Percentiles rank a stretch among this genome's conserved stretches.
Conservation (phyloP, 2,888 invertebrate species). For the Latrodectus elegans region DNA sequence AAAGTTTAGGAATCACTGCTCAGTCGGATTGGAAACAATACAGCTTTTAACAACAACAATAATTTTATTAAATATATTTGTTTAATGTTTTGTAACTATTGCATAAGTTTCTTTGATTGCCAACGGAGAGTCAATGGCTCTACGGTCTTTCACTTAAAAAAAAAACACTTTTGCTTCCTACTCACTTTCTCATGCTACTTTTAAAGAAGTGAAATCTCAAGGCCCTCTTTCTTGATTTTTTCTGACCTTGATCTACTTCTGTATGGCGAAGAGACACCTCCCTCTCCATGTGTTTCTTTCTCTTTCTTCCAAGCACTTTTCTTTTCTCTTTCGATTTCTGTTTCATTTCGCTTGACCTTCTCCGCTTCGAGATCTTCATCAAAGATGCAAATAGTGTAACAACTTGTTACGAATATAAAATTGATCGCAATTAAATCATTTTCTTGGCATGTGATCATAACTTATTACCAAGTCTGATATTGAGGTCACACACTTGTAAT, state of each 20-base stretch:
- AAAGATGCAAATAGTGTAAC: background rate
- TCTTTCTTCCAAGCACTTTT: conserved; percentile 18
- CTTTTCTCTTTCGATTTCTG: conserved; percentile 33
- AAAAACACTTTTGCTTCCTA: background rate
- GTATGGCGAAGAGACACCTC: conserved; percentile 15
- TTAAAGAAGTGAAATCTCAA: conserved; percentile 18
- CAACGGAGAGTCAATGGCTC: conserved; percentile 46
- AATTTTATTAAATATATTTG: too few relatives aligned
- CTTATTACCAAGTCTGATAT: too few relatives aligned
- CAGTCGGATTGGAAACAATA: too few relatives aligned
- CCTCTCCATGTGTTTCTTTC: background rate
- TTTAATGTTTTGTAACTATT: too few relatives aligned
- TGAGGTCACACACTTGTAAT: too few relatives aligned
- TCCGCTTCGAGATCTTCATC: background rate
- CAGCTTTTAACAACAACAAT: too few relatives aligned
- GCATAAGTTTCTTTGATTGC: background rate
- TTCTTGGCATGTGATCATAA: too few relatives aligned
- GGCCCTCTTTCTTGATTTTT: conserved; percentile 16
- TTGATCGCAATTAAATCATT: too few relatives aligned
- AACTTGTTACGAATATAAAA: background rate
- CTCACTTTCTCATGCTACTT: conserved; percentile 20
- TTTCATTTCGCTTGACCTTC: conserved; percentile 39
- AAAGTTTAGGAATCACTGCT: too few relatives aligned
- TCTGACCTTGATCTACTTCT: conserved; percentile 62
- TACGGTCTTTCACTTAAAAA: conserved; percentile 47